Evolutionary conservation across 1,140 invertebrate species (phyloP).

Genomic region (Temnothorax longispinosus): DNA sequence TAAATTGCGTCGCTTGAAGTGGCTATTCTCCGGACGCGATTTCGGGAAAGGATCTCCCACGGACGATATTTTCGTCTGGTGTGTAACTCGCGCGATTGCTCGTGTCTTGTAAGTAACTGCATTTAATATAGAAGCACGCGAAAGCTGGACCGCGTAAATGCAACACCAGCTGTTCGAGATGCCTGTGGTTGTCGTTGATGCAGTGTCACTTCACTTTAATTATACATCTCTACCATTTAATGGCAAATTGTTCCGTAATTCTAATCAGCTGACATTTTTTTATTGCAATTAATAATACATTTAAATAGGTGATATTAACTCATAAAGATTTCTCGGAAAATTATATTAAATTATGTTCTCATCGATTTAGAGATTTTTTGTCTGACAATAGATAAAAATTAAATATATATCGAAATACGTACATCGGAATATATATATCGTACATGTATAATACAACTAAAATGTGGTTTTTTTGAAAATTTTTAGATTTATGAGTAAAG

Average conservation of each 20-base stretch:
- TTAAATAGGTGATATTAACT: conserved; percentile 42
- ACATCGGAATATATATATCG: neutral
- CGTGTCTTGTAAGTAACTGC: conserved; percentile 46
- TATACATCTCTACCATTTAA: conserved; percentile 59
- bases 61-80: neutral
- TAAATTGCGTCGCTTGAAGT: neutral
- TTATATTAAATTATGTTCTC: neutral
- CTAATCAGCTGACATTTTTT: conserved; percentile 45
- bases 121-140: conserved; percentile 41
- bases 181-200: conserved; percentile 39
- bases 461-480: neutral
- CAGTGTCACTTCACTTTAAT: conserved; percentile 63
- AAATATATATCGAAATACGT: neutral
- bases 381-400: neutral
- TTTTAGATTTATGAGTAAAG: neutral
- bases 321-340: neutral
- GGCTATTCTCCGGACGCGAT: neutral
- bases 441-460: neutral
- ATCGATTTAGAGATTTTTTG: neutral
- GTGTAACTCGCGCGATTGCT: conserved; percentile 35
- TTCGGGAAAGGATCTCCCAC: conserved; percentile 31
- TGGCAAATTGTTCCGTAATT: conserved; percentile 65
- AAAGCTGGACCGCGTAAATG: conserved; percentile 44
- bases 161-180: conserved; percentile 28
- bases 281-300: conserved; percentile 62